Conservation (phyloP, 2,113 vertebrate species). For the Monarcha castaneiventris region DNA sequence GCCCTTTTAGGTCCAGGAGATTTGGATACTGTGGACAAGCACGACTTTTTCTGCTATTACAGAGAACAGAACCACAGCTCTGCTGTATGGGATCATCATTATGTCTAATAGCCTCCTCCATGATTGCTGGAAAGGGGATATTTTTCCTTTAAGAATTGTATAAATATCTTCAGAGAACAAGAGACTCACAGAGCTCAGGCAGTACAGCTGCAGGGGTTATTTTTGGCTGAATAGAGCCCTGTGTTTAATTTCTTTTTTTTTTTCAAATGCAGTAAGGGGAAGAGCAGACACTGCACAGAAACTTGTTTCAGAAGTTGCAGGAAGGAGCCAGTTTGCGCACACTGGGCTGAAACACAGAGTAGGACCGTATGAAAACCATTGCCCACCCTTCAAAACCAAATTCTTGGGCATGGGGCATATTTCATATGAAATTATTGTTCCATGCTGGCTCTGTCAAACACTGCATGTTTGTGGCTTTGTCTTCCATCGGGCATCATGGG, state of each 20-base stretch:
- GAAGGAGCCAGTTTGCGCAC: background rate
- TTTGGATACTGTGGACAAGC: background rate
- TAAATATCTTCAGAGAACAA: background rate
- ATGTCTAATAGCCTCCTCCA: background rate
- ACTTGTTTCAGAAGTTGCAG: background rate
- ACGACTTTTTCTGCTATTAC: background rate
- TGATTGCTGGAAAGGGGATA: background rate
- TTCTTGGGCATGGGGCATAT: background rate
- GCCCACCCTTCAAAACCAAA: background rate
- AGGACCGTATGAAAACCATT: background rate
- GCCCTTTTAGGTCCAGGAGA: background rate
- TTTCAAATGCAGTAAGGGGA: background rate
- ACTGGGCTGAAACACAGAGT: background rate
- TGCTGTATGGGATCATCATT: background rate
- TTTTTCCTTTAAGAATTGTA: background rate
- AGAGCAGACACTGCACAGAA: background rate
- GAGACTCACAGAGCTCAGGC: background rate
- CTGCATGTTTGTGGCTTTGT: background rate
- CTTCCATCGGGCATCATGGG: background rate
- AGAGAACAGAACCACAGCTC: background rate
- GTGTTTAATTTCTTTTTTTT: background rate
- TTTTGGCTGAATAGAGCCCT: background rate
- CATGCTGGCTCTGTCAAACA: background rate
- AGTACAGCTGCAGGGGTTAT: background rate
- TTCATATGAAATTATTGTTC: background rate